Base-by-base conservation (phyloP, 2,888 invertebrate genomes). In the Limnephilus auricula region DNA sequence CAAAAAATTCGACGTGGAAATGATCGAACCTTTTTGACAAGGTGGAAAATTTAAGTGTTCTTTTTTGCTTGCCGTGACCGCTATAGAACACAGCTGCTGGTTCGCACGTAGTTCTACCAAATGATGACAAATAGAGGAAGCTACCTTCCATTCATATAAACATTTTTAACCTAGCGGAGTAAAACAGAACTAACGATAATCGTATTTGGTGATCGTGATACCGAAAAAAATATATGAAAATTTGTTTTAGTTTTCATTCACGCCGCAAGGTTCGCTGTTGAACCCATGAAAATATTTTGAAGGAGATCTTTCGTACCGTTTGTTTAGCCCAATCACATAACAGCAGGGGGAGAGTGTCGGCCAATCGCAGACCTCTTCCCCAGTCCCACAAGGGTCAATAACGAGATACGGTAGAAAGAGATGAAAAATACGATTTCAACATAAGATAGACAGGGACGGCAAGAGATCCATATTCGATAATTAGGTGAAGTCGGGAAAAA, bases 301-400 rank as follows among this genome's bases (percentile, higher is more conserved):
- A 1, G 65, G 25, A 65, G 9, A 65, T 6, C 9, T 65, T 65
- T 65, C 65, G 65, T 65, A 65, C 25, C 25, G 65, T n/a, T 9
- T 65, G 65, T 6, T 65, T 65, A 2, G 93, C 91, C 50, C 93
- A 90, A 90, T 90, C 84, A 37, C 79, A 84, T 82, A 31, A 32
- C 80, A 40, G 91, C 89, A 79, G 32, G 40, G 32, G 40, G 18
- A 25, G 31, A 31, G 37, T 37, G n/a, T n/a, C 79, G 37, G 37
- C 89, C 89, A 89, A 89, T 79, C 89, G 30, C 89, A 45, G 40
- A 30, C 15, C 79, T 9, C 89, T n/a, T n/a, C 40, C 13, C 25
- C 25, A 79, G 25, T 15, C 89, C 15, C 83, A 79, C 65, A 90
- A 45, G 45, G 78, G 90, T 90, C 90, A 90, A 90, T 90, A 92